Evolutionary conservation across 1,140 invertebrate species (phyloP), one percentile per base, ranked within the genome.

Genomic region (Heliothis virescens): DNA sequence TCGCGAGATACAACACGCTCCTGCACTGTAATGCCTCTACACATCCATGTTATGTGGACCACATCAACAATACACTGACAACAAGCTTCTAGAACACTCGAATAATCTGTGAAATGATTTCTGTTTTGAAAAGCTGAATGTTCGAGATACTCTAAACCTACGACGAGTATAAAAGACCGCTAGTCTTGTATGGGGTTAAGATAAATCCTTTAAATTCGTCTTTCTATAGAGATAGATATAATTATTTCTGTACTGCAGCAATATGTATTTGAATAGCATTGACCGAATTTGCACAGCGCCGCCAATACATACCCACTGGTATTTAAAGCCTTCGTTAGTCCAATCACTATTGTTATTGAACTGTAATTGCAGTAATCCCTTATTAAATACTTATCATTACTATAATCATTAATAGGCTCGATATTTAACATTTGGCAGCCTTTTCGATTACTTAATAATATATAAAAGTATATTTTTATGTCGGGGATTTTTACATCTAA

Each of bases 1-100:
- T 88, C 86, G 85, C 89, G 86, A 89, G 85, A 87, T 88, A 80
- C 83, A 26, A 87, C 80, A 63, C 82, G 76, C 78, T 82, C 81
- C 83, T 85, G 62, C 53, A 57, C 34, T 69, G 41, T 47, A 16
- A 26, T 53, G 18, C 83, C 80, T 82, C 81, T 34, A 83, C 52
- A 81, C n/a, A n/a, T n/a, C n/a, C n/a, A n/a, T n/a, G n/a, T 76
- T 7, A 4, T 53, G n/a, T 41, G 29, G 26, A 16, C 48, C 29
- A 72, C 15, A n/a, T 4, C 3, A n/a, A 13, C 15, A 69, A 29
- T n/a, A n/a, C 18, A 65, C 18, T 48, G 18, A 48, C 18, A 10
- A 16, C 10, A 47, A 48, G 9, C n/a, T 65, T 47, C 18, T 21
- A 18, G 3, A 65, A 18, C 10, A 65, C 11, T 65, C 18, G 62